These are phyloP conservation scores for Etheostoma perlongum DNA, from an alignment of 2,797 vertebrate genomes.

Conservation along the genomic window DNA sequence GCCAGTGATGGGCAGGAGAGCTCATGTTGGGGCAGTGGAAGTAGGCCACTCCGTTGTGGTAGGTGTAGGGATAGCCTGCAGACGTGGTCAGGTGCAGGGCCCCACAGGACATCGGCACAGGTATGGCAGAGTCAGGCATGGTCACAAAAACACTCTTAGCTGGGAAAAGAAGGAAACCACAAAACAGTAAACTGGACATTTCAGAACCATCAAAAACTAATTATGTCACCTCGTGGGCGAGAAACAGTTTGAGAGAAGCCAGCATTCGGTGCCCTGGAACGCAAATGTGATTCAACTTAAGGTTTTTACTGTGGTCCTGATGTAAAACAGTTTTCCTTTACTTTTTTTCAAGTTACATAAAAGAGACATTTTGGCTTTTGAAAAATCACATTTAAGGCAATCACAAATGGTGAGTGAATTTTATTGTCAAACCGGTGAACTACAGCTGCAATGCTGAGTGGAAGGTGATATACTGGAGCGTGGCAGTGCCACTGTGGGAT, in stretches of 20 bases:
- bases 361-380: neutral
- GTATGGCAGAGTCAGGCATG: constrained; percentile 61
- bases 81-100: constrained; percentile 87
- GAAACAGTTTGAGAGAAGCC: neutral
- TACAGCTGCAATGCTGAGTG: neutral
- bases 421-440: neutral
- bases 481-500: neutral
- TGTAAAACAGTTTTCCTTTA: neutral
- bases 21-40: constrained; percentile 84
- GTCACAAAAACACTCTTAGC: neutral
- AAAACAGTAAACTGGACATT: neutral
- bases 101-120: constrained; percentile 77
- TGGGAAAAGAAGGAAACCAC: constrained; percentile 12
- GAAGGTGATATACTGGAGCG: no score
- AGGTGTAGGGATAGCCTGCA: constrained; percentile 88
- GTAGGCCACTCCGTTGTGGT: constrained; percentile 90
- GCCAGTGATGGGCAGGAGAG: constrained; percentile 81
- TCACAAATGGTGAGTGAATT: neutral
- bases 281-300: no score
- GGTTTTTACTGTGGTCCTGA: neutral
- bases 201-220: neutral
- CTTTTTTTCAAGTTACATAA: neutral
- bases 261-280: neutral
- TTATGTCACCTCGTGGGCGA: neutral
- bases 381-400: neutral